A percentile compares a stretch with the other conserved stretches of the same genome.
These are phyloP conservation scores for Sebastes oblongus DNA, from an alignment of 2,797 vertebrate genomes.

Conservation along the genomic window DNA sequence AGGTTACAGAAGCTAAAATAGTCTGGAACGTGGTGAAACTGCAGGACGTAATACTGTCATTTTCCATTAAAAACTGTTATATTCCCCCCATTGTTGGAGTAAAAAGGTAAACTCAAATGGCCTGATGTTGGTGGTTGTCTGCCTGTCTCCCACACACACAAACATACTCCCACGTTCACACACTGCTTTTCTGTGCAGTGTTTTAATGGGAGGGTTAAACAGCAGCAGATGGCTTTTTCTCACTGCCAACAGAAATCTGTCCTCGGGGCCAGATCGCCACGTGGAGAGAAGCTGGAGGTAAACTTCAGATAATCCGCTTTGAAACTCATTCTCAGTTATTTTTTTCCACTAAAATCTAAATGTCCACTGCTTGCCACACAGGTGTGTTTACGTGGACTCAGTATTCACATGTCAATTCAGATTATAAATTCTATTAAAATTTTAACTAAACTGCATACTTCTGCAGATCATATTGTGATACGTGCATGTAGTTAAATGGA, in stretches of 20 bases:
- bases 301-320: slow-evolving; percentile 39
- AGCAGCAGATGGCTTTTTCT: slow-evolving; percentile 78
- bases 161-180: slow-evolving; percentile 27
- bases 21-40: not conserved
- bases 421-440: not conserved
- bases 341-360: not conserved
- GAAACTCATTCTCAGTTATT: not conserved
- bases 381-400: not conserved
- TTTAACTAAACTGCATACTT: not conserved
- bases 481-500: no score
- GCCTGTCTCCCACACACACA: not conserved
- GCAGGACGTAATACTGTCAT: not conserved
- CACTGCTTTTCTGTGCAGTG: slow-evolving; percentile 35
- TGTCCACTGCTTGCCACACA: not conserved
- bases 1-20: not conserved
- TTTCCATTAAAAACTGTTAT: not conserved
- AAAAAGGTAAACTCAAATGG: slow-evolving; percentile 16
- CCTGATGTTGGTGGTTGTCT: not conserved
- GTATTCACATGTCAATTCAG: not conserved
- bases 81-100: not conserved
- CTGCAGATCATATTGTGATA: no score
- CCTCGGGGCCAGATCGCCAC: slow-evolving; percentile 71
- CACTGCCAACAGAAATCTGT: slow-evolving; percentile 73
- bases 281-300: slow-evolving; percentile 60
- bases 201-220: slow-evolving; percentile 73